Base-by-base conservation (phyloP, 2,113 vertebrate species). In the Rhynchopsitta pachyrhyncha region DNA sequence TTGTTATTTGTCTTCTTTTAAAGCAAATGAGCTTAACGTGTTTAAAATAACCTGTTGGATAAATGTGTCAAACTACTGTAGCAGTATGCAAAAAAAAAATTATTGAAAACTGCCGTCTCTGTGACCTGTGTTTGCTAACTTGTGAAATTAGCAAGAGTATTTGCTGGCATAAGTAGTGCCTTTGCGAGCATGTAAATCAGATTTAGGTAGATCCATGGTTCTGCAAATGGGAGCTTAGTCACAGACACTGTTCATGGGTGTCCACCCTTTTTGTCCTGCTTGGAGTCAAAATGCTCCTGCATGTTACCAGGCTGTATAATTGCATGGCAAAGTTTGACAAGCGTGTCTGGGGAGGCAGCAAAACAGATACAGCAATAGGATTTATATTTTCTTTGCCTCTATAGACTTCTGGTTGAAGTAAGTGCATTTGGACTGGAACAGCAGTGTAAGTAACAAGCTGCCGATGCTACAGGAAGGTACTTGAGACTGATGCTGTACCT, bases 1-100 rank as follows among this genome's bases (percentile, higher is more conserved):
- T 62, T 92, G 57, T 63, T 92, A 37, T 64, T 74, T 81, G 42
- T 53, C 44, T 73, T 82, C 23, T 52, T 11, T 41, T 47, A 76
- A 82, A 84, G 13, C 0, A 0, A 70, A 88, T 6, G 4, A 92
- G 22, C 16, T 49, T 68, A 55, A 81, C 0, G 0, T 4, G 4
- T 33, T 71, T 86, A 84, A 81, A 83, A 66, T 33, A 71, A 64
- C 13, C n/a, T 50, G 17, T 33, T 57, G 41, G 35, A 35, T 84
- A 67, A 59, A 44, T 49, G 17, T 33, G 42, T 93, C 28, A 52
- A 81, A 83, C 23, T 70, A 8, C 49, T 77, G 18, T 20, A 46
- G 29, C 17, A 67, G 4, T 3, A 31, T 16, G 10, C 10, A 64
- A 79, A 84, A 81, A 28, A 64, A 46, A 22, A 17, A 13, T 10